Evolutionary conservation across 1,140 invertebrate genomes (phyloP).

Genomic region (Euwallacea similis): DNA sequence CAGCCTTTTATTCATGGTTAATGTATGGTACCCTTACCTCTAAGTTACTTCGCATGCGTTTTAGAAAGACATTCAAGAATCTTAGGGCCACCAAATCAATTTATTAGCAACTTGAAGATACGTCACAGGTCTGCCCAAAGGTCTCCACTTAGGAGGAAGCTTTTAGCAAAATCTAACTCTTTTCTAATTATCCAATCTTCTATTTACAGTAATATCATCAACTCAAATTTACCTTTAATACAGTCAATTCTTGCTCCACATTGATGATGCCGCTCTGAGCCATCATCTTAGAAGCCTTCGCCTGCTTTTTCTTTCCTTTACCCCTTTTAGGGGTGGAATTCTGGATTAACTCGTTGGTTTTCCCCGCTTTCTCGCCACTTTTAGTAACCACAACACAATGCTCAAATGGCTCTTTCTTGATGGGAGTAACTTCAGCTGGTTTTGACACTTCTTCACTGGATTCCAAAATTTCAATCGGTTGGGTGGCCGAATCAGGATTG

Average conservation of each 20-base stretch:
- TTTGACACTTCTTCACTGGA: too few relatives aligned
- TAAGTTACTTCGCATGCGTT: too few relatives aligned
- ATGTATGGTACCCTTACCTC: too few relatives aligned
- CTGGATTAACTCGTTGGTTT: not conserved
- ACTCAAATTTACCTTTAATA: constrained; percentile 58
- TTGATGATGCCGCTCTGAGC: not conserved
- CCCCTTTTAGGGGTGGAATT: not conserved
- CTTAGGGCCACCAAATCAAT: too few relatives aligned
- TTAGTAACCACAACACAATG: not conserved
- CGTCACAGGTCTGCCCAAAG: too few relatives aligned
- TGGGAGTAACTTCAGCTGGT: not conserved
- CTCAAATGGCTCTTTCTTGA: constrained; percentile 8
- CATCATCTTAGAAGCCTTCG: not conserved
- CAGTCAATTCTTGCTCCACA: not conserved
- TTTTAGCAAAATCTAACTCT: not conserved
- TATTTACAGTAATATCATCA: too few relatives aligned
- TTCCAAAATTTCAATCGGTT: too few relatives aligned
- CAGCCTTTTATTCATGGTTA: too few relatives aligned
- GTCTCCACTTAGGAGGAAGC: too few relatives aligned
- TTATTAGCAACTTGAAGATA: too few relatives aligned
- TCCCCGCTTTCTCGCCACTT: not conserved
- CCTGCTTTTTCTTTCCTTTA: not conserved
- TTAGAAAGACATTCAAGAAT: too few relatives aligned
- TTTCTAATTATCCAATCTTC: not conserved
- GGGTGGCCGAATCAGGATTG: not conserved